phyloP scores from a whole-genome alignment of 2,888 invertebrate species.

The Agonopterix arenella region DNA sequence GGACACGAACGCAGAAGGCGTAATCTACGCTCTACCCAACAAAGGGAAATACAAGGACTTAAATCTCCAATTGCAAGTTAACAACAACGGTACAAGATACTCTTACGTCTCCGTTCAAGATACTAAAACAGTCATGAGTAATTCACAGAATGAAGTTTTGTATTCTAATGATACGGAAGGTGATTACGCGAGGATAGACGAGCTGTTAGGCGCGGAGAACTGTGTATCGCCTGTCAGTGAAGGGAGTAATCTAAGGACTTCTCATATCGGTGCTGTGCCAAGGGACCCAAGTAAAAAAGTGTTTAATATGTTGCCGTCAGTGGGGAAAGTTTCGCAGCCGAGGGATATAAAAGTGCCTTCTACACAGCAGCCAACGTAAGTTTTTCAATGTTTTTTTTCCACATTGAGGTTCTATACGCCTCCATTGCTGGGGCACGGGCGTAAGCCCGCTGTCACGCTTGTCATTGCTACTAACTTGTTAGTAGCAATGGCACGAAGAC shows the following conservation, averaged over 20 bases:
- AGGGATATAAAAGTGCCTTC: slow-evolving; percentile 58
- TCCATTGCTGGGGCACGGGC: neutral
- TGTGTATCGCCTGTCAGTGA: slow-evolving; percentile 64
- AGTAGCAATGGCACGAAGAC: neutral
- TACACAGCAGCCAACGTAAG: slow-evolving; percentile 41
- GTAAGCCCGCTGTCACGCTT: too few relatives aligned
- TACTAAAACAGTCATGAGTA: slow-evolving; percentile 65
- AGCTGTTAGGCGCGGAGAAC: slow-evolving; percentile 60
- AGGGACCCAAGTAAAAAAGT: slow-evolving; percentile 42
- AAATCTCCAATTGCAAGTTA: slow-evolving; percentile 67
- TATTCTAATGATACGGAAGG: slow-evolving; percentile 64
- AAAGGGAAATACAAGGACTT: slow-evolving; percentile 71
- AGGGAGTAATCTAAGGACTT: slow-evolving; percentile 53
- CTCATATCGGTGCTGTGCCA: slow-evolving; percentile 52
- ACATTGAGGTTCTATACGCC: neutral
- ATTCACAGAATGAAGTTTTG: slow-evolving; percentile 63
- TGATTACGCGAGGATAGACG: slow-evolving; percentile 67
- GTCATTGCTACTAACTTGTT: too few relatives aligned
- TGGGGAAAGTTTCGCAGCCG: slow-evolving; percentile 60
- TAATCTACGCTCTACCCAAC: slow-evolving; percentile 69
- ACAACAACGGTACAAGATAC: slow-evolving; percentile 66
- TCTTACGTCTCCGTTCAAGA: slow-evolving; percentile 70
- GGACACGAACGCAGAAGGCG: slow-evolving; percentile 73
- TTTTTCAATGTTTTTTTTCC: slow-evolving; percentile 25
- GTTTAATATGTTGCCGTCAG: slow-evolving; percentile 58